Evolutionary conservation across 30 jellyfish, hydroid and myxozoan genomes (phyloP), one percentile per base, ranked within the genome.

Genomic region (Aurelia coerulea): DNA sequence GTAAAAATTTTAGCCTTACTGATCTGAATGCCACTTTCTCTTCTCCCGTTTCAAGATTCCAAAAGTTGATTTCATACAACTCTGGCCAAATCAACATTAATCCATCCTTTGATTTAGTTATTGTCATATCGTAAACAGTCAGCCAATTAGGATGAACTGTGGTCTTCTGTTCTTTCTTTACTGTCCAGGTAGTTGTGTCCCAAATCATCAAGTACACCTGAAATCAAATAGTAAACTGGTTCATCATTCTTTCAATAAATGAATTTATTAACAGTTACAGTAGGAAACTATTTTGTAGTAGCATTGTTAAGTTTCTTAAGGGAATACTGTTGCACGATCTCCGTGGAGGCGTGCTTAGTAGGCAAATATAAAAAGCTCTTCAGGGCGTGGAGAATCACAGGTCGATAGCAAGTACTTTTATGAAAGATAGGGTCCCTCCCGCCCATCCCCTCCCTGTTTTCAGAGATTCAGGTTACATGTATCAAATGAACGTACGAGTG

Each of bases 31-130:
- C 62, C 2, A 68, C 74, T 71, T 94, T 64, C 84, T 92, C 97
- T 31, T 70, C 65, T 14, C 93, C 97, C 3, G 97, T 78, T 10
- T 92, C 74, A 66, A 86, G 35, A 64, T 92, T 87, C 98, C 98
- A 92, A 59, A 92, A 92, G 42, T 67, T 76, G 32, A 92, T 87
- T 62, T 92, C 97, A 16, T 42, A 59, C 80, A 79, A 10, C 10
- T 85, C 64, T 4, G 98, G 98, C 88, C 91, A 79, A 53, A 92
- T 74, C 42, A 92, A 74, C 73, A 79, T 91, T 39, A 35, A 58
- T 41, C 97, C 98, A 10, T 35, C 59, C 58, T 50, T 52, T 23
- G 74, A 18, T 49, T 60, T 71, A 17, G 83, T 41, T 1, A 85
- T 58, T 9, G 89, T 2, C 37, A 66, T 17, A 63, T 82, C 94